Evolutionary conservation across 1,140 invertebrate genomes (phyloP).

Genomic region (Idris sp.): DNA sequence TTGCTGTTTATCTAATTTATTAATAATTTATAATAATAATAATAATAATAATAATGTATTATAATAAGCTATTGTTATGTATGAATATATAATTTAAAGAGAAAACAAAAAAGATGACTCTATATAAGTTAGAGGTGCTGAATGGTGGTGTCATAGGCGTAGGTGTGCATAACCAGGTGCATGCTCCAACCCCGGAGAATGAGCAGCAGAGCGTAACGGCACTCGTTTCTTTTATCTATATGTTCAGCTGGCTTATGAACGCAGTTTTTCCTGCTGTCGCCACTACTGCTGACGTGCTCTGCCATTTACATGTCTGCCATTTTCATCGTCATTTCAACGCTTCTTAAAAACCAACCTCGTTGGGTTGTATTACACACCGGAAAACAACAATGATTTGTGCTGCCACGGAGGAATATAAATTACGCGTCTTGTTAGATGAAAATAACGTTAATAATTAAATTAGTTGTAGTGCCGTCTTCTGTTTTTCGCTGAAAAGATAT

Average conservation of each 20-base stretch:
- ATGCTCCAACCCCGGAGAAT: slow-evolving; percentile 39
- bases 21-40: no score
- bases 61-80: no score
- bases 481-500: slow-evolving; percentile 16
- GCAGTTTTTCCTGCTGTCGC: slow-evolving; percentile 39
- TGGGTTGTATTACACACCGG: slow-evolving; percentile 41
- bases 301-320: slow-evolving; percentile 52
- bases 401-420: slow-evolving; percentile 29
- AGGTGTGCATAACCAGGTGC: slow-evolving; percentile 54
- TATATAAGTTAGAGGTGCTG: slow-evolving; percentile 8
- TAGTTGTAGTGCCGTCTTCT: slow-evolving; percentile 37
- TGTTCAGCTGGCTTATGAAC: slow-evolving; percentile 39
- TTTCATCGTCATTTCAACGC: slow-evolving; percentile 54
- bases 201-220: slow-evolving; percentile 53
- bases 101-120: background rate
- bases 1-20: no score
- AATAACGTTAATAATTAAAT: slow-evolving; percentile 55
- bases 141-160: slow-evolving; percentile 23
- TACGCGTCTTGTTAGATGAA: slow-evolving; percentile 35
- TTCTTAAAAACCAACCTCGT: slow-evolving; percentile 26
- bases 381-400: slow-evolving; percentile 48
- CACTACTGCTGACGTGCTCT: slow-evolving; percentile 43
- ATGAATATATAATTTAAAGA: no score
- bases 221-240: slow-evolving; percentile 59
- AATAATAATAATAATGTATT: no score